Percentiles rank a stretch among this genome's conserved stretches.
Evolutionary conservation across 2,888 invertebrate species (phyloP).

Genomic region (Callimorpha dominula): DNA sequence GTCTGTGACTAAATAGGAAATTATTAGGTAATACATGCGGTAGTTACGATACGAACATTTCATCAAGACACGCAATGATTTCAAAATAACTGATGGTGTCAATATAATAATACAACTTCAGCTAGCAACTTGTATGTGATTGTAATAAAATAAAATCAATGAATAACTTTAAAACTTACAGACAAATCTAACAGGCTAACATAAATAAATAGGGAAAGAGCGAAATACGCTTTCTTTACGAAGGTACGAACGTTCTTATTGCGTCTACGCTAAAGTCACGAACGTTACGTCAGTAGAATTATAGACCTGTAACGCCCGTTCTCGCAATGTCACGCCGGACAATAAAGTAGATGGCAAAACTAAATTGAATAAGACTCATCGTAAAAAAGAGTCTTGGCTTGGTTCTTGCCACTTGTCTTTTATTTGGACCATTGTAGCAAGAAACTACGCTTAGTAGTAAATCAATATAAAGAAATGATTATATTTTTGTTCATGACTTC

Average conservation of each 20-base stretch:
- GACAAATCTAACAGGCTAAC: neutral
- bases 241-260: slow-evolving; percentile 1
- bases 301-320: slow-evolving; percentile 11
- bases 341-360: slow-evolving; percentile 16
- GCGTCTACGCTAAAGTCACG: slow-evolving; percentile 7
- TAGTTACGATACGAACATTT: neutral
- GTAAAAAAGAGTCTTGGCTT: slow-evolving; percentile 14
- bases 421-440: slow-evolving; percentile 5
- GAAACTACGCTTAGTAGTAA: slow-evolving; percentile 4
- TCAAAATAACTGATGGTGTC: neutral
- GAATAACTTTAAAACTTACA: neutral
- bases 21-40: neutral
- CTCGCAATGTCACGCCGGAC: slow-evolving; percentile 14
- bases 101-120: too few relatives aligned
- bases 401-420: slow-evolving; percentile 5
- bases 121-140: too few relatives aligned
- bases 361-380: slow-evolving; percentile 19
- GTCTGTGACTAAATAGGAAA: too few relatives aligned
- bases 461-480: slow-evolving; percentile 9
- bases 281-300: slow-evolving; percentile 5
- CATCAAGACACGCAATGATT: neutral
- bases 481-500: neutral
- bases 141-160: neutral
- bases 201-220: neutral
- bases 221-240: slow-evolving; percentile 2